These are phyloP conservation scores for Hyla sarda DNA, from an alignment of 2,113 vertebrate species.

Conservation along the genomic window DNA sequence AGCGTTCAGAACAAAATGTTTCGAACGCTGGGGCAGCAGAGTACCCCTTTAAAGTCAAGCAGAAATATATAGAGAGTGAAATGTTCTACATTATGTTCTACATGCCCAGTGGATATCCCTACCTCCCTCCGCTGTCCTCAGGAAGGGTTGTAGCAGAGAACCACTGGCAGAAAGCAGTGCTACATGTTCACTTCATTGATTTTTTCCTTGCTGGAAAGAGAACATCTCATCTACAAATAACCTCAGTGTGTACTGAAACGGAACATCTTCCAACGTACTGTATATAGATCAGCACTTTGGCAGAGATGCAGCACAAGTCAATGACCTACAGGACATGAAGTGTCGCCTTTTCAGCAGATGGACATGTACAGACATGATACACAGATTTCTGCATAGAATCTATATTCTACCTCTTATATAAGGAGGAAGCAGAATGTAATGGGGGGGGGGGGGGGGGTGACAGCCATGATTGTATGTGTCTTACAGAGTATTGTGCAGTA, in stretches of 20 bases:
- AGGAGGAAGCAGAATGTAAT: too few species aligned
- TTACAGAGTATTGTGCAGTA: too few species aligned
- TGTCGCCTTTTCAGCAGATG: too few species aligned
- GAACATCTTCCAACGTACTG: background rate
- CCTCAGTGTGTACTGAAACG: background rate
- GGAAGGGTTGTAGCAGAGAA: background rate
- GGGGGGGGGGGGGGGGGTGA: too few species aligned
- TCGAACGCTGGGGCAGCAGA: too few species aligned
- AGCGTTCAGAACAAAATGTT: too few species aligned
- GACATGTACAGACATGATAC: too few species aligned
- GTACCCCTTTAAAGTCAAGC: too few species aligned
- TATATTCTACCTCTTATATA: too few species aligned
- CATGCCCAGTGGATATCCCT: background rate
- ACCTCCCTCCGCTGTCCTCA: background rate
- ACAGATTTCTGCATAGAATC: too few species aligned
- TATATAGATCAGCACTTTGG: background rate
- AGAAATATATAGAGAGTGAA: background rate
- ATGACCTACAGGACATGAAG: too few species aligned
- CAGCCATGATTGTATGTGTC: too few species aligned
- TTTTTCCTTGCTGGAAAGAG: background rate
- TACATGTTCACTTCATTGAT: background rate
- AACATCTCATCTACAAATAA: constrained; percentile 2
- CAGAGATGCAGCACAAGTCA: background rate
- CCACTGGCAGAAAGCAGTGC: background rate
- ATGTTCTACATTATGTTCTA: background rate